Conservation (phyloP, 2,888 invertebrate species). For the Plebejus anna region DNA sequence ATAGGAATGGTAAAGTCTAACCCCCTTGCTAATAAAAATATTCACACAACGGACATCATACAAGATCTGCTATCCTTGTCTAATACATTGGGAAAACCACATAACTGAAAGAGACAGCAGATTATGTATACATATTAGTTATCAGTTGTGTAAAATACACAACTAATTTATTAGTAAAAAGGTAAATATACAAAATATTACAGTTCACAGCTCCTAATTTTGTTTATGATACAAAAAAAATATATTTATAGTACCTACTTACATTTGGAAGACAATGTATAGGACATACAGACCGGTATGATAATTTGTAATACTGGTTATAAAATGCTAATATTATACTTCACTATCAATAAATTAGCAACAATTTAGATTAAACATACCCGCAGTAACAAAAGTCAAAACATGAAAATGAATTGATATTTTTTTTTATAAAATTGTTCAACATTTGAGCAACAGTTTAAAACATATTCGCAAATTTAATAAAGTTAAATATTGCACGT, state of each 20-base stretch:
- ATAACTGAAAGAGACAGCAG: too few relatives aligned
- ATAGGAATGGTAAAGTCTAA: not conserved
- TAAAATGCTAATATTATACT: conserved; percentile 14
- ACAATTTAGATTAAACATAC: not conserved
- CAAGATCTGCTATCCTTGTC: not conserved
- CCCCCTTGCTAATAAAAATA: not conserved
- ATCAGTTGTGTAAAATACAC: too few relatives aligned
- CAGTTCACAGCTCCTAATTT: not conserved
- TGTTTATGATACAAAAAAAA: not conserved
- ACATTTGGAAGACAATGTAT: conserved; percentile 22
- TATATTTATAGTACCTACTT: not conserved
- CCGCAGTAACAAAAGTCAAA: not conserved
- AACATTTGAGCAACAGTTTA: not conserved
- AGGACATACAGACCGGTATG: not conserved
- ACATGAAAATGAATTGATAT: not conserved
- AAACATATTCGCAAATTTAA: not conserved
- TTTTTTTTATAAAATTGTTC: not conserved
- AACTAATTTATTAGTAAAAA: not conserved
- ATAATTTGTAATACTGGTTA: conserved; percentile 12
- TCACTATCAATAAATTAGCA: not conserved
- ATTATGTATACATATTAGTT: too few relatives aligned
- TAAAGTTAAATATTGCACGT: not conserved
- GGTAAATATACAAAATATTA: not conserved
- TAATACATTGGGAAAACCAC: not conserved
- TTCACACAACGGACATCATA: not conserved